Base-by-base conservation (phyloP, 2,888 invertebrate species). In the Erynnis tages region DNA sequence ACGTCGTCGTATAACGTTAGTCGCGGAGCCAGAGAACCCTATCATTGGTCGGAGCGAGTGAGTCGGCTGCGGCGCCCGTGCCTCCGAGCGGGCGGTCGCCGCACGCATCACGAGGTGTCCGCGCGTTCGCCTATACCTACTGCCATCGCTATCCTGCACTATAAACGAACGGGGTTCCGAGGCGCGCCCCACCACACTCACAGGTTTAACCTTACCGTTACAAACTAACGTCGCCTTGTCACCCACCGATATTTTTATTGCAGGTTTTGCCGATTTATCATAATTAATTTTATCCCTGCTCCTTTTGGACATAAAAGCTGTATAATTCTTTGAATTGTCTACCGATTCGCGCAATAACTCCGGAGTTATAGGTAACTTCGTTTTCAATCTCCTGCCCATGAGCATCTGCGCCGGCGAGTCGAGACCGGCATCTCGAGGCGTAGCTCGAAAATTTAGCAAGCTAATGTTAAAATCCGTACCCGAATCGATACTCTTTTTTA, bases 401-500 rank as follows among this genome's bases (percentile, higher is more conserved):
- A 53, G 44, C 21, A 53, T 47, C 16, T 53, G 53, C 8, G 41
- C 53, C 10, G 49, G 54, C n/a, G 45, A 50, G 21, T 49, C 50
- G 10, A 48, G n/a, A n/a, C 49, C 44, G n/a, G n/a, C n/a, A 23
- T 49, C 34, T 14, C 54, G n/a, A 1, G 48, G 54, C 21, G 54
- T 54, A 16, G 54, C 13, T 38, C 54, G 35, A 32, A 38, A 54
- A 25, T 54, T 54, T 35, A 48, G 30, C 14, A 49, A 38, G n/a
- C 37, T 21, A 25, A 46, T 10, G 10, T 41, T 21, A 23, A 53
- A 50, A 43, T 52, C 37, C 4, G 47, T 21, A 30, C 44, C 47
- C 1, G 44, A 47, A 11, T 55, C 34, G 11, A 45, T 13, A 27
- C 41, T 41, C 14, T 53, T 54, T 32, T 48, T 54, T 2, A 54